Base-by-base conservation (phyloP, 2,888 invertebrate species). In the Oxytorus armatus region DNA sequence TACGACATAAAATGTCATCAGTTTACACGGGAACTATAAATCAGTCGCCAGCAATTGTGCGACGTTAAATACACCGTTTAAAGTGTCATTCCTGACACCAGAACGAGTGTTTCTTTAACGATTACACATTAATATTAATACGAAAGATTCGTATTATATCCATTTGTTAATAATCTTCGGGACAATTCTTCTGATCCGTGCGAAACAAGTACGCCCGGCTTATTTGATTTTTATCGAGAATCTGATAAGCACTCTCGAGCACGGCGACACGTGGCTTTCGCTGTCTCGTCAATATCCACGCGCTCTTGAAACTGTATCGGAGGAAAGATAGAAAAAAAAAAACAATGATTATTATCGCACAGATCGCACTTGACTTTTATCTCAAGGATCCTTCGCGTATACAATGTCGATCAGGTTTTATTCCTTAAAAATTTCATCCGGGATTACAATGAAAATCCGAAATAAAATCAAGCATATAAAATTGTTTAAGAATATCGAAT, bases 231-330 rank as follows among this genome's bases (percentile, higher is more conserved):
- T 92, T 93, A 81, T 95, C 94, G 8, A 94, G 85, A 1, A 93
- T 92, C 57, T 92, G 89, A 85, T 95, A 95, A 0, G 95, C 94
- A 82, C 93, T 94, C 83, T 95, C 93, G 86, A 96, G 88, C 0
- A 94, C 93, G 21, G 93, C 89, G 1, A 93, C 86, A 0, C 94
- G 89, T 16, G 96, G 95, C 63, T 93, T 92, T 36, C 93, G 92
- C 61, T 94, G 93, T 85, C 96, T 93, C 0, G 95, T 95, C 61
- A 96, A 90, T 72, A 96, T 94, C 96, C 96, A 93, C 1, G 92
- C 92, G 82, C 92, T 92, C 85, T 92, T 93, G 91, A 86, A 74
- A 69, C 90, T 90, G 63, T 77, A 88, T 87, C 36, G 36, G 10
- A 5, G 36, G n/a, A 53, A 53, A 2, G 29, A 5, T 44, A 25